Evolutionary conservation across 1,140 invertebrate species (phyloP).

Genomic region (Frieseomelitta varia): DNA sequence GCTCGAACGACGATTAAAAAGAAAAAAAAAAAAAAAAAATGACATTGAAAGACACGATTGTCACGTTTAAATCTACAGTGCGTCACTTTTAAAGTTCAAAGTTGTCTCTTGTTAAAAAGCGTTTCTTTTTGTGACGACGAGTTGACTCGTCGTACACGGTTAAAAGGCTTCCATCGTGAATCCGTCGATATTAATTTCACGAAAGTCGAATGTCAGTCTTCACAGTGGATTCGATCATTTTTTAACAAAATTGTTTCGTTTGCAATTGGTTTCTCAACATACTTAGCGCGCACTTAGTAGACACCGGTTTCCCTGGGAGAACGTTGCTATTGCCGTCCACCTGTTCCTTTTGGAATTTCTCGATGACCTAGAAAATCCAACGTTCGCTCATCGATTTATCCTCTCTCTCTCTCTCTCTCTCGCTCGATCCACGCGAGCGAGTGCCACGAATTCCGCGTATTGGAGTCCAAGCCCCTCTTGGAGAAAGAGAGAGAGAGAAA

Average conservation of each 20-base stretch:
- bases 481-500: neutral
- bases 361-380: constrained; percentile 75
- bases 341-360: constrained; percentile 76
- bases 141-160: no score
- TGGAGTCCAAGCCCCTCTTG: neutral
- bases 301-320: constrained; percentile 55
- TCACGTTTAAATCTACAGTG: no score
- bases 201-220: no score
- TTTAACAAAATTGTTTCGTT: neutral
- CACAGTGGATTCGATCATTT: neutral
- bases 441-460: constrained; percentile 10
- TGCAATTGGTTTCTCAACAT: neutral
- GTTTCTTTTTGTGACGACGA: no score
- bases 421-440: constrained; percentile 2
- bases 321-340: constrained; percentile 77
- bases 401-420: constrained; percentile 6
- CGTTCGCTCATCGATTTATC: constrained; percentile 46
- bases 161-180: no score
- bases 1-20: no score
- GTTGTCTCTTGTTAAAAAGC: no score
- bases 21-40: no score
- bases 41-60: no score
- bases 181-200: no score
- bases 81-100: no score
- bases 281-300: constrained; percentile 49